Conservation (phyloP, 1,140 invertebrate species). For the Araneus ventricosus region DNA sequence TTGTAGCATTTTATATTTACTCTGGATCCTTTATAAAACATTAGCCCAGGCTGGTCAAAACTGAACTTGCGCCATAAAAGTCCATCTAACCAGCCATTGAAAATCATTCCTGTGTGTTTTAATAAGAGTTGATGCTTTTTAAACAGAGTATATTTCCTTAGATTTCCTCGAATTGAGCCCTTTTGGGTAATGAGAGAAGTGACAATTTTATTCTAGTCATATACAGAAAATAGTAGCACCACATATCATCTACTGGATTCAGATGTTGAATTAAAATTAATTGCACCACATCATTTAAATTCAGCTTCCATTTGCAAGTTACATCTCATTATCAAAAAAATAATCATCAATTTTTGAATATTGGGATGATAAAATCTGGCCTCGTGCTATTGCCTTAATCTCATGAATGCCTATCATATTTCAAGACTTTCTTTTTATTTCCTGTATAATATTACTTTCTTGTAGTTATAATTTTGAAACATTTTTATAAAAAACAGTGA, state of each 20-base stretch:
- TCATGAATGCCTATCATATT: neutral
- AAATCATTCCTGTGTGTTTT: neutral
- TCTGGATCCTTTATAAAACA: no score
- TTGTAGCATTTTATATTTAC: neutral
- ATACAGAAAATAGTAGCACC: neutral
- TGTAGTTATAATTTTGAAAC: neutral
- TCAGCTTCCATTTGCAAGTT: neutral
- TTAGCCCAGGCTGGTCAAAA: no score
- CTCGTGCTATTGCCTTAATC: neutral
- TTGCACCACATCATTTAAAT: neutral
- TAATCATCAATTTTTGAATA: neutral
- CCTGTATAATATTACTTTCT: no score
- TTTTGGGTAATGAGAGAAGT: constrained; percentile 7
- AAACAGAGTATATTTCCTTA: neutral
- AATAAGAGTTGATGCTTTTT: neutral
- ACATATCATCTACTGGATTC: constrained; percentile 35
- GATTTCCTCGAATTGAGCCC: neutral
- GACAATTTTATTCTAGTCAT: constrained; percentile 52
- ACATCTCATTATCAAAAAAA: neutral
- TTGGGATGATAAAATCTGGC: neutral
- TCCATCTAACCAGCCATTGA: neutral
- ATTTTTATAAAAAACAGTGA: neutral
- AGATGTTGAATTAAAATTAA: neutral
- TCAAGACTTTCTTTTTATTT: neutral
- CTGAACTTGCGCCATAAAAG: no score